These are phyloP conservation scores for Halocynthia roretzi DNA, from an alignment of 23 tunicate species.

Conservation along the genomic window DNA sequence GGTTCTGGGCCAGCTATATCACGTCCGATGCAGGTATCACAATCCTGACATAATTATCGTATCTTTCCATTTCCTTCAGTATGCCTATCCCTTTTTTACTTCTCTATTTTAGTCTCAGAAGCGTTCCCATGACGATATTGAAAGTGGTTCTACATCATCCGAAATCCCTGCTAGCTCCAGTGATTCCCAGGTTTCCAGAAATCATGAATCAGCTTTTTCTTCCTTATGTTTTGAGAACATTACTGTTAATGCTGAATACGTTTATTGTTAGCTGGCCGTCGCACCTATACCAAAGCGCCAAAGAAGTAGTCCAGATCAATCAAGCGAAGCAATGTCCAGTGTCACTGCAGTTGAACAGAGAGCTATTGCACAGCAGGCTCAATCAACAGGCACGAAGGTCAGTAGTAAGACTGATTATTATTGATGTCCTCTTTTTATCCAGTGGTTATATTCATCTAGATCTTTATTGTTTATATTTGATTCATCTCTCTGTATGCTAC, in stretches of 20 bases:
- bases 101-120: conserved; percentile 38
- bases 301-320: conserved; percentile 82
- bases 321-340: conserved; percentile 53
- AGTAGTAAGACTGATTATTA: too few relatives aligned
- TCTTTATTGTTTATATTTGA: too few relatives aligned
- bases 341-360: background rate
- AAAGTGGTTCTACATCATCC: background rate
- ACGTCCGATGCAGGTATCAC: too few relatives aligned
- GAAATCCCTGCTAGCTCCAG: conserved; percentile 63
- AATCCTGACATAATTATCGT: background rate
- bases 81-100: background rate
- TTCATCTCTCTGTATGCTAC: too few relatives aligned
- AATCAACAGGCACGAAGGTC: too few relatives aligned
- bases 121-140: conserved; percentile 47
- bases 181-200: conserved; percentile 40
- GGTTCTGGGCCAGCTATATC: background rate
- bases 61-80: background rate
- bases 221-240: too few relatives aligned
- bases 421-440: too few relatives aligned
- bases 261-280: conserved; percentile 33
- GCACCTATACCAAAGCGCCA: conserved; percentile 76
- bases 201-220: too few relatives aligned
- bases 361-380: too few relatives aligned
- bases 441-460: too few relatives aligned
- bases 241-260: background rate